phyloP scores from a whole-genome alignment of 1,140 invertebrate species.

The Drosophila nikananu region DNA sequence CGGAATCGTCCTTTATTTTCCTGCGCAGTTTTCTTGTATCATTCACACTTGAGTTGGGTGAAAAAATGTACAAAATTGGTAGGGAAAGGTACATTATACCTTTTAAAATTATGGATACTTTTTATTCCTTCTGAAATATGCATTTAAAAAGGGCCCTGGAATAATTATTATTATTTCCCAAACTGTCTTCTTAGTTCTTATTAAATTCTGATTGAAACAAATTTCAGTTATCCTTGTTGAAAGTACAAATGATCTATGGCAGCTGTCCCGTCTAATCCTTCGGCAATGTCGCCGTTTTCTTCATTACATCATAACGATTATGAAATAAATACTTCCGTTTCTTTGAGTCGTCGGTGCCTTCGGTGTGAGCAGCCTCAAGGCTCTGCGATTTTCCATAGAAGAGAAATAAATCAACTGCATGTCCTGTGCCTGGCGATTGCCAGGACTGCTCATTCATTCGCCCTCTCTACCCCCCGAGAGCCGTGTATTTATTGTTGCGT shows the following conservation, averaged over 20 bases:
- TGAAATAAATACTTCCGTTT: constrained; percentile 82
- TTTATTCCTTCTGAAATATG: too few species aligned
- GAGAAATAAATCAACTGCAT: constrained; percentile 80
- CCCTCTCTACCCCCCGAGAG: constrained; percentile 25
- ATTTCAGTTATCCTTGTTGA: background rate
- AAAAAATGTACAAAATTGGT: background rate
- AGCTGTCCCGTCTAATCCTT: constrained; percentile 12
- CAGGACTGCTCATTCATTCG: constrained; percentile 32
- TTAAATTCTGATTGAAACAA: too few species aligned
- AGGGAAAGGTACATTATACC: background rate
- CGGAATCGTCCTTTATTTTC: constrained; percentile 36
- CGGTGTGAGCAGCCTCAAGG: constrained; percentile 5
- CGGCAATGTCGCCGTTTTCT: constrained; percentile 43
- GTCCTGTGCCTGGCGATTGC: constrained; percentile 64
- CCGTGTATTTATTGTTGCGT: constrained; percentile 79
- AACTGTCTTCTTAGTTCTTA: too few species aligned
- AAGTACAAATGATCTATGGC: constrained; percentile 11
- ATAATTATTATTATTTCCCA: too few species aligned
- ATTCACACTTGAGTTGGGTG: constrained; percentile 22
- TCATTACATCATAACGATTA: constrained; percentile 77
- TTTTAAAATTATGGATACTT: too few species aligned
- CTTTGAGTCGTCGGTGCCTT: constrained; percentile 46
- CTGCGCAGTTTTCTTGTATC: constrained; percentile 41
- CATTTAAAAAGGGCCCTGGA: too few species aligned
- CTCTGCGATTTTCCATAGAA: constrained; percentile 58